Conservation (phyloP, 2,113 vertebrate species). For the Pholis gunnellus region DNA sequence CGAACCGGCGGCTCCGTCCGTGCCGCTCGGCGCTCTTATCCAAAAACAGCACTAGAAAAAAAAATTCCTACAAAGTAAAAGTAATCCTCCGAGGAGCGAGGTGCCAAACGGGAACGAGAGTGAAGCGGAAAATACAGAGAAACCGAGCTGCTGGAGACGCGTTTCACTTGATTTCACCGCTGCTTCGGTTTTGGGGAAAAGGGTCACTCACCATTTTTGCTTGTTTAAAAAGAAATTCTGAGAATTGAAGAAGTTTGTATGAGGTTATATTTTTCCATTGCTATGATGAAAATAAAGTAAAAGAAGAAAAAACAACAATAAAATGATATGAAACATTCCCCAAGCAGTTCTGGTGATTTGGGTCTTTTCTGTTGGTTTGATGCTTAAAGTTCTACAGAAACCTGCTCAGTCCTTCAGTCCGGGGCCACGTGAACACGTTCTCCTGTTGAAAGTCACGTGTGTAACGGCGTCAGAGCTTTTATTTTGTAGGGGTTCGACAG, state of each 20-base stretch:
- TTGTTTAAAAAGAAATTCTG: conserved; percentile 69
- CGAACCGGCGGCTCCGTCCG: neutral
- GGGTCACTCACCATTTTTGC: conserved; percentile 77
- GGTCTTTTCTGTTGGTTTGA: conserved; percentile 30
- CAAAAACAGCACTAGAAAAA: conserved; percentile 58
- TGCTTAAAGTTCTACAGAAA: neutral
- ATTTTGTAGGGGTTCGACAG: conserved; percentile 54
- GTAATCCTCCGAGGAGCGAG: conserved; percentile 79
- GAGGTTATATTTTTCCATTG: conserved; percentile 99
- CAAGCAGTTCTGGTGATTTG: conserved; percentile 86
- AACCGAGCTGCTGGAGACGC: conserved; percentile 44
- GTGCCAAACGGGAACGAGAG: conserved; percentile 89
- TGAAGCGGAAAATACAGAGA: neutral
- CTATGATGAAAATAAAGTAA: conserved; percentile 88
- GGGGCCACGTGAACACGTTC: neutral
- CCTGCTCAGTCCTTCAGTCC: too few relatives aligned
- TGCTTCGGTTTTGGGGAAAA: conserved; percentile 83
- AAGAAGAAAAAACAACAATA: conserved; percentile 83
- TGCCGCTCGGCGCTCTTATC: conserved; percentile 19
- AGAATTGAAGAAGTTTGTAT: conserved; percentile 93
- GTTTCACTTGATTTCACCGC: conserved; percentile 79
- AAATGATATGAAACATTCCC: conserved; percentile 96
- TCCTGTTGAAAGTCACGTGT: conserved; percentile 19
- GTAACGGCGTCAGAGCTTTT: conserved; percentile 28
- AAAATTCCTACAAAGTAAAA: conserved; percentile 56